Percentiles rank a stretch among this genome's conserved stretches.
Conservation (phyloP, 2,797 vertebrate species). For the Squalus acanthias region DNA sequence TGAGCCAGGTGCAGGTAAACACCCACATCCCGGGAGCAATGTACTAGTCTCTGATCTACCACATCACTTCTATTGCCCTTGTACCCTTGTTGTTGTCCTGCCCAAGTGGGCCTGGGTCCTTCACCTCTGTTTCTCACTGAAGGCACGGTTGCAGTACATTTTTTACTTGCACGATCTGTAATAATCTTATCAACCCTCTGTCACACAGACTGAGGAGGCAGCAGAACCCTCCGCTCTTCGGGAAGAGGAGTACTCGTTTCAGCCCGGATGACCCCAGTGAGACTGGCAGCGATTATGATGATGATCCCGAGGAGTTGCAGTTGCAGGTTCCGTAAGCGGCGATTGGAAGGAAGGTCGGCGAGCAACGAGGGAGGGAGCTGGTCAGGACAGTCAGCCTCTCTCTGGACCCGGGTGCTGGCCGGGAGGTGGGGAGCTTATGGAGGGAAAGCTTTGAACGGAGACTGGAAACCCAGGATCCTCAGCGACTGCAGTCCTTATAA, state of each 20-base stretch:
- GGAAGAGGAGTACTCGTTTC: slow-evolving; percentile 78
- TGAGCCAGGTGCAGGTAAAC: neutral
- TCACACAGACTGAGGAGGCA: slow-evolving; percentile 77
- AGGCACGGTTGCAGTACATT: neutral
- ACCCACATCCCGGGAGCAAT: neutral
- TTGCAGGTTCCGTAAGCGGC: slow-evolving; percentile 75
- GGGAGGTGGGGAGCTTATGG: neutral
- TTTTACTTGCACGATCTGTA: neutral
- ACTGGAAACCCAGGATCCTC: neutral
- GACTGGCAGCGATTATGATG: slow-evolving; percentile 73
- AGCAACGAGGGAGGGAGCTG: neutral
- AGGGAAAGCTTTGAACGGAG: neutral
- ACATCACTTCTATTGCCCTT: neutral
- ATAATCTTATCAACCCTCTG: neutral
- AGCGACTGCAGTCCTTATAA: neutral
- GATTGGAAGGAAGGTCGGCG: neutral
- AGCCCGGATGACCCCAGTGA: slow-evolving; percentile 67
- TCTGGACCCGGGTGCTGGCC: neutral
- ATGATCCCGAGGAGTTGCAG: slow-evolving; percentile 79
- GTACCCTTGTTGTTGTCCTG: neutral
- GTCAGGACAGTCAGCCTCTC: neutral
- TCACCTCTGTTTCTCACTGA: neutral
- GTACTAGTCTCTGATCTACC: neutral
- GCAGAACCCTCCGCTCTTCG: slow-evolving; percentile 76
- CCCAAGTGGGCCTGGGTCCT: neutral